Evolutionary conservation across 2,113 vertebrate genomes (phyloP), one percentile per base, ranked within the genome.

Genomic region (Neomonachus schauinslandi): DNA sequence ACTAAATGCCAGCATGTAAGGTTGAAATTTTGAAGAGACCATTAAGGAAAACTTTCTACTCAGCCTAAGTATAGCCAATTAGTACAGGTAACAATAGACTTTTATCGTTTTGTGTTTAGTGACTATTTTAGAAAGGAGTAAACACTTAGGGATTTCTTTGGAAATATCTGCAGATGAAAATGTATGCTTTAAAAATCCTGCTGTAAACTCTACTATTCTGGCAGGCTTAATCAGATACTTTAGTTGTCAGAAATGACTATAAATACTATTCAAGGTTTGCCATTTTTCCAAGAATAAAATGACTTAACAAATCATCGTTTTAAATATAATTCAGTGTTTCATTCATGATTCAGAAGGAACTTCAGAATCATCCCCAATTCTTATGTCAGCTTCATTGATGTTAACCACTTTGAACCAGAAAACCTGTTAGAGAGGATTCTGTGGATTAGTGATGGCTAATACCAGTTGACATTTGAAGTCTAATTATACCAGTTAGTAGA

Each of bases 1-100:
- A 96, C 92, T 97, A 97, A 97, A 97, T 98, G 95, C 93, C 98
- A 97, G 67, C 42, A 89, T 55, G 24, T 77, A 93, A 77, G n/a
- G 55, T 36, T 98, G 72, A 91, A 92, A 97, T 81, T 97, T 95
- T 94, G 55, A 96, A 93, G 65, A 63, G 12, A 83, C 39, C 69
- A 90, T 93, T 89, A 96, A 91, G 65, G 26, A 83, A 94, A 96
- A 91, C 39, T 81, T 94, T 93, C 72, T 85, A 39, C 2, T 94
- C 49, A 86, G 39, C 22, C 13, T 87, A 84, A 96, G 33, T 71
- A 79, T 80, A 94, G 72, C 61, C 67, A 96, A 26, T 94, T 74
- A 92, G 72, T 49, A 16, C 36, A 84, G 22, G 80, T 89, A 94
- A 69, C 96, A 94, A 36, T 42, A 85, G n/a, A 91, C 63, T 91